Percentiles rank a stretch among this genome's conserved stretches.
These are phyloP conservation scores for Perognathus longimembris DNA, from an alignment of 2,113 vertebrate species.

Conservation along the genomic window DNA sequence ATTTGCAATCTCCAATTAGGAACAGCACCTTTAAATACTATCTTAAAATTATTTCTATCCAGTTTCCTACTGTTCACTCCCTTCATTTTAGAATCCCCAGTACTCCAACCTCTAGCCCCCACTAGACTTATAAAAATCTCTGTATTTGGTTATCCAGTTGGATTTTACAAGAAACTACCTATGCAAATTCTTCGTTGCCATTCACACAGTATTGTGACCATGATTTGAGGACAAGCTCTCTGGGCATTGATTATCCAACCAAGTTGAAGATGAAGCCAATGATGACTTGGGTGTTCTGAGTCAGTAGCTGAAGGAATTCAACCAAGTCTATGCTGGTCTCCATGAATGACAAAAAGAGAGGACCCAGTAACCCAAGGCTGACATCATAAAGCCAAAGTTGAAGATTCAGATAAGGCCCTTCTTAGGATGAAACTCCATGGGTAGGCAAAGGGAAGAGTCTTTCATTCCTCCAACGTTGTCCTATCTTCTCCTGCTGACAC, in stretches of 20 bases:
- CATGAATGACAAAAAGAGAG: neutral
- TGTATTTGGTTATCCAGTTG: neutral
- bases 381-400: slow-evolving; percentile 6
- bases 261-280: neutral
- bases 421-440: neutral
- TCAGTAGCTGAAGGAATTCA: slow-evolving; percentile 48
- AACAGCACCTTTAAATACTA: neutral
- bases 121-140: slow-evolving; percentile 2
- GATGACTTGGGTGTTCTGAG: slow-evolving; percentile 51
- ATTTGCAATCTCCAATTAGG: neutral
- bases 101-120: neutral
- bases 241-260: neutral
- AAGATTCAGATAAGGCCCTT: neutral
- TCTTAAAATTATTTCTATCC: slow-evolving; percentile 36
- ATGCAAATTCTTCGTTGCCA: neutral
- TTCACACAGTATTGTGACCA: neutral
- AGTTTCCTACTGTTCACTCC: neutral
- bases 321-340: slow-evolving; percentile 17
- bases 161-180: neutral
- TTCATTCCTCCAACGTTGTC: neutral
- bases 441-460: neutral
- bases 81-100: neutral
- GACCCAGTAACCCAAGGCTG: neutral
- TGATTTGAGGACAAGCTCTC: neutral
- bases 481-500: neutral